phyloP scores from a whole-genome alignment of 1,140 invertebrate species.

The Ceratina japonica region DNA sequence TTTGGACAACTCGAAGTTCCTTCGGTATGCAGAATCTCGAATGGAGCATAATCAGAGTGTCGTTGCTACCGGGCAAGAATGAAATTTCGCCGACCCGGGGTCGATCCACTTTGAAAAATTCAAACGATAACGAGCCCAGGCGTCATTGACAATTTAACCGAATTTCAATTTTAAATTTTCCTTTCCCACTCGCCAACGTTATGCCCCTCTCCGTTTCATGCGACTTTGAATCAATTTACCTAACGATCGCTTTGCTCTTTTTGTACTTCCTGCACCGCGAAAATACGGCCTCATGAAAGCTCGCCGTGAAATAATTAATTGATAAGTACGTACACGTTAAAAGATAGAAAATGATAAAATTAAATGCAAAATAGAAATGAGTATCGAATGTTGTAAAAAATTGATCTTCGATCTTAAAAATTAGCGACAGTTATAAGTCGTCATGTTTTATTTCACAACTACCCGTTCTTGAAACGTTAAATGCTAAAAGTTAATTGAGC shows the following conservation, averaged over 20 bases:
- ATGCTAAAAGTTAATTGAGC: neutral
- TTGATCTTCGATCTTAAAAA: no score
- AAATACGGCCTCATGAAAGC: no score
- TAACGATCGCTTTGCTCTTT: conserved; percentile 21
- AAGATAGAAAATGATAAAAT: no score
- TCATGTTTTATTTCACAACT: no score
- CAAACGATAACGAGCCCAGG: conserved; percentile 58
- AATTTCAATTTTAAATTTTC: conserved; percentile 65
- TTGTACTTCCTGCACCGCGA: no score
- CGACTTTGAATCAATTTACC: conserved; percentile 49
- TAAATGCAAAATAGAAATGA: no score
- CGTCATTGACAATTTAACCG: conserved; percentile 59
- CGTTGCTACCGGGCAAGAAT: conserved; percentile 11
- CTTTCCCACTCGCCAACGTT: neutral
- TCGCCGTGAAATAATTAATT: no score
- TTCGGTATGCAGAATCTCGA: conserved; percentile 53
- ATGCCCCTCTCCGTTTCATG: conserved; percentile 22
- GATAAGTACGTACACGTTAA: no score
- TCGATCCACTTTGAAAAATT: conserved; percentile 59
- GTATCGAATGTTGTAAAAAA: no score
- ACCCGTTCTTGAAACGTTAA: no score
- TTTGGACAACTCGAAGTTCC: conserved; percentile 20
- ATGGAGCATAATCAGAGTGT: conserved; percentile 41
- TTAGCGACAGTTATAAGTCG: no score
- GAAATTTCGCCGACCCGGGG: conserved; percentile 41